Evolutionary conservation across 2,797 vertebrate genomes (phyloP).

Genomic region (Falco biarmicus): DNA sequence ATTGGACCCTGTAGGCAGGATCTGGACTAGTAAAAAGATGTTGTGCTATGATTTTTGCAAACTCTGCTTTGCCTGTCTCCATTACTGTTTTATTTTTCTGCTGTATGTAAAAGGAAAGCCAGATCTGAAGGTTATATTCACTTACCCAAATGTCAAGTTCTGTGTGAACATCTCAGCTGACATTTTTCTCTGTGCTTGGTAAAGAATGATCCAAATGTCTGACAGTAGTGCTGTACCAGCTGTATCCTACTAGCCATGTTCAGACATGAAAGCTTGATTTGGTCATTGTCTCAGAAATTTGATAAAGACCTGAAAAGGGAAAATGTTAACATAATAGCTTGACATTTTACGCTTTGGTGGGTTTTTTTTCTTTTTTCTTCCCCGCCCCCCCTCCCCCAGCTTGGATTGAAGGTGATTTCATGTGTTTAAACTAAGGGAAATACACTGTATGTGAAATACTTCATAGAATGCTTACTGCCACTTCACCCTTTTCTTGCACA

Average conservation of each 20-base stretch:
- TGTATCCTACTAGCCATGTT: slow-evolving; percentile 11
- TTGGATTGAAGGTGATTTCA: not conserved
- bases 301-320: slow-evolving; percentile 46
- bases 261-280: slow-evolving; percentile 31
- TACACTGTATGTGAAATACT: not conserved
- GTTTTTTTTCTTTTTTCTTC: not conserved
- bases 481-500: not conserved
- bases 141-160: slow-evolving; percentile 67
- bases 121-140: slow-evolving; percentile 59
- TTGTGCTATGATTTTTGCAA: not conserved
- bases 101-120: slow-evolving; percentile 1
- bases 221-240: slow-evolving; percentile 7
- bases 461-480: not conserved
- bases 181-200: slow-evolving; percentile 60
- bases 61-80: not conserved
- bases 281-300: slow-evolving; percentile 50
- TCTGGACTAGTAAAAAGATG: slow-evolving; percentile 4
- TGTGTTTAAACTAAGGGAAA: slow-evolving; percentile 1
- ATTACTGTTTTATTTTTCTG: slow-evolving; percentile 24
- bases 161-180: slow-evolving; percentile 59
- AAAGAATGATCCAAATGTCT: slow-evolving; percentile 41
- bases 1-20: not conserved
- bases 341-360: slow-evolving; percentile 10
- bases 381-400: too few relatives aligned
- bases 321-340: slow-evolving; percentile 53